Evolutionary conservation across 2,113 vertebrate species (phyloP).

Genomic region (Pseudopipra pipra): DNA sequence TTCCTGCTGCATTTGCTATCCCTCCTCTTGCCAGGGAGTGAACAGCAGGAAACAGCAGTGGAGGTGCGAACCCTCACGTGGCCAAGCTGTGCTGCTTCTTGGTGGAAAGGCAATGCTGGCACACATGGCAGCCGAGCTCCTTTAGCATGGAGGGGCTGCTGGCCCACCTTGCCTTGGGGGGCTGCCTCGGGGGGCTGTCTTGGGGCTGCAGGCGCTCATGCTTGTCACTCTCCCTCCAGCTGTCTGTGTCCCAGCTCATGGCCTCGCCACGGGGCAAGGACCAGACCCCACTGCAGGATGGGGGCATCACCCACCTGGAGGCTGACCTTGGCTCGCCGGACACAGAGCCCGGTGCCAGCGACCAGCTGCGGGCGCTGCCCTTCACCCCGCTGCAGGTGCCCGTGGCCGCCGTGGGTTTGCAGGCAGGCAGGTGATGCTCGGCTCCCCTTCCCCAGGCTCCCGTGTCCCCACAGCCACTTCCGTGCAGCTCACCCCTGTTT

Average conservation of each 20-base stretch:
- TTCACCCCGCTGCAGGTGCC: conserved; percentile 86
- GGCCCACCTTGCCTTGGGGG: fast-evolving
- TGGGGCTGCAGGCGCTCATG: fast-evolving
- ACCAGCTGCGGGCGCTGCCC: conserved; percentile 82
- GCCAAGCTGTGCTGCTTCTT: neutral
- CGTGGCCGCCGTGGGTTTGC: conserved; percentile 78
- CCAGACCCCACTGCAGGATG: neutral
- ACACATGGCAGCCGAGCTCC: fast-evolving
- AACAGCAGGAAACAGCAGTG: neutral
- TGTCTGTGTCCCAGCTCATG: conserved; percentile 85
- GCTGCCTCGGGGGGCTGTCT: neutral
- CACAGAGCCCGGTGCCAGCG: neutral
- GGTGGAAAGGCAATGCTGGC: fast-evolving
- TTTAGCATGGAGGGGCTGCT: neutral
- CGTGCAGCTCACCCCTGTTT: fast-evolving
- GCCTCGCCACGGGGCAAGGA: conserved; percentile 65
- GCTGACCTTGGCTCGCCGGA: neutral
- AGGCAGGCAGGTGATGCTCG: conserved; percentile 77
- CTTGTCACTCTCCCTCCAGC: conserved; percentile 68
- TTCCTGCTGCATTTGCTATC: neutral
- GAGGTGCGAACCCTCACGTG: neutral
- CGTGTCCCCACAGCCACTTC: fast-evolving
- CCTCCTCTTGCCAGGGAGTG: neutral
- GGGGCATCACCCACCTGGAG: conserved; percentile 83
- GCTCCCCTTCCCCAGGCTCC: neutral